phyloP scores from a whole-genome alignment of 1,140 invertebrate species.

The Drosophila fuyamai region DNA sequence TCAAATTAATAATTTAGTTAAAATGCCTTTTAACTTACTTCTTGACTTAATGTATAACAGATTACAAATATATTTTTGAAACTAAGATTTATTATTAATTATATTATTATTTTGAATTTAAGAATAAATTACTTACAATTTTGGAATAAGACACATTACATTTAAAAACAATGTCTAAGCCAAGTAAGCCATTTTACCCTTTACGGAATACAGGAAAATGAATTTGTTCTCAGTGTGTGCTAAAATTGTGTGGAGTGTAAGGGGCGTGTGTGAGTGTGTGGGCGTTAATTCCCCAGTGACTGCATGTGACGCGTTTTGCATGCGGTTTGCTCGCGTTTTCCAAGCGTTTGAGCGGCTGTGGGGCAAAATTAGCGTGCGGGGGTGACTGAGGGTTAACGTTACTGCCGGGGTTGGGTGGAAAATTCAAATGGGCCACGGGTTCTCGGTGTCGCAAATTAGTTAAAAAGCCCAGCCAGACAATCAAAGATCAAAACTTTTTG shows the following conservation, averaged over 20 bases:
- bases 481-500: slow-evolving; percentile 79
- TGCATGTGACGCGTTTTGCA: slow-evolving; percentile 79
- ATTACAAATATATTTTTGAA: too few species aligned
- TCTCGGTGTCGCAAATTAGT: slow-evolving; percentile 71
- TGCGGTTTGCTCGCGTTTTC: slow-evolving; percentile 70
- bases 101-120: too few species aligned
- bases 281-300: slow-evolving; percentile 68
- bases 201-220: too few species aligned
- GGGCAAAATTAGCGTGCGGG: background rate
- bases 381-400: slow-evolving; percentile 1
- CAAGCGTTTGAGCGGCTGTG: slow-evolving; percentile 5
- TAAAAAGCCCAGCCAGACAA: slow-evolving; percentile 78
- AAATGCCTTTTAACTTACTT: too few species aligned
- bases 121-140: background rate
- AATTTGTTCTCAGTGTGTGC: background rate
- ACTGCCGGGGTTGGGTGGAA: slow-evolving; percentile 8
- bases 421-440: slow-evolving; percentile 5
- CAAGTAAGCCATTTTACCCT: too few species aligned
- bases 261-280: slow-evolving; percentile 19
- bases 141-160: too few species aligned
- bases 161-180: too few species aligned
- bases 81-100: too few species aligned
- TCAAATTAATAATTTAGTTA: too few species aligned
- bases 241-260: slow-evolving; percentile 10
- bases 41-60: too few species aligned